Conservation (phyloP, 2,888 invertebrate genomes). For the Cepaea hortensis region DNA sequence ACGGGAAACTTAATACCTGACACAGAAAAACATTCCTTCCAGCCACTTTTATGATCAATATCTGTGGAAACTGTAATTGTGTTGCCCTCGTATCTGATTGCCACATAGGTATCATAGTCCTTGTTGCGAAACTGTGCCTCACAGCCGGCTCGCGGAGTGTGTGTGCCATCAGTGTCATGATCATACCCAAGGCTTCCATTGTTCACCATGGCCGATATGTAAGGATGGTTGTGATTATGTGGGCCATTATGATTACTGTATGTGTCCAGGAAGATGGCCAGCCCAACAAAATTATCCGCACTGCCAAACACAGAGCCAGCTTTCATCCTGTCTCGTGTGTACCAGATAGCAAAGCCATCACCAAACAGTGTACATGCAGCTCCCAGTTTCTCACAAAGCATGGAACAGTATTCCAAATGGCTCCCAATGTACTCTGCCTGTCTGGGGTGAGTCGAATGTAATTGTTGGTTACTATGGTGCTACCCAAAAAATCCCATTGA, state of each 20-base stretch:
- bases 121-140: slow-evolving; percentile 95
- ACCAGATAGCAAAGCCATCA: slow-evolving; percentile 98
- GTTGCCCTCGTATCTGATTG: slow-evolving; percentile 93
- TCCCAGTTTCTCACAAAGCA: slow-evolving; percentile 95
- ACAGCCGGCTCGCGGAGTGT: slow-evolving; percentile 97
- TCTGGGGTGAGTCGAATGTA: slow-evolving; percentile 95
- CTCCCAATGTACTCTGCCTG: slow-evolving; percentile 92
- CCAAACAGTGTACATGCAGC: slow-evolving; percentile 94
- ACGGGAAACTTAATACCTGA: slow-evolving; percentile 93
- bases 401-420: slow-evolving; percentile 89
- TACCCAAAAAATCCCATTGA: slow-evolving; percentile 94
- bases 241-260: slow-evolving; percentile 99
- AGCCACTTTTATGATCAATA: slow-evolving; percentile 91
- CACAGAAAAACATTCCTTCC: slow-evolving; percentile 94
- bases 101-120: slow-evolving; percentile 91
- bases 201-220: slow-evolving; percentile 97
- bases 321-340: slow-evolving; percentile 78
- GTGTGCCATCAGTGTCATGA: slow-evolving; percentile 98
- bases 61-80: slow-evolving; percentile 92
- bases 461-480: slow-evolving; percentile 94
- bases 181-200: slow-evolving; percentile 97
- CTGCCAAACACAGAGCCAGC: slow-evolving; percentile 91
- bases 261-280: slow-evolving; percentile 95
- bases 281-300: slow-evolving; percentile 90
- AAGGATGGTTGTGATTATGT: slow-evolving; percentile 98